Evolutionary conservation across 2,888 invertebrate genomes (phyloP), one percentile per base, ranked within the genome.

Genomic region (Drosophila mimetica): DNA sequence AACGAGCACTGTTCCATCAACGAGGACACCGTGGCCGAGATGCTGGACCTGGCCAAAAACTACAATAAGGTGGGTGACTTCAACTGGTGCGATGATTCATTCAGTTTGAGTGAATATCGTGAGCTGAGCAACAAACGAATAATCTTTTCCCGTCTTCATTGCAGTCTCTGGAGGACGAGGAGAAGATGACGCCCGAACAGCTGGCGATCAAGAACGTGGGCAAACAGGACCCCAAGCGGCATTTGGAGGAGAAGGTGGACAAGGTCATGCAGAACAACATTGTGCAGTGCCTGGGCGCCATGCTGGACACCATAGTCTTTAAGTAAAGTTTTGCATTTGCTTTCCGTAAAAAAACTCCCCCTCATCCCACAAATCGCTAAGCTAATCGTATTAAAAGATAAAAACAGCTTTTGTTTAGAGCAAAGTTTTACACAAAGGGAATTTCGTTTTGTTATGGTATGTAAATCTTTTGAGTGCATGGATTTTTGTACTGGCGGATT

Each of bases 201-300:
- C 93, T 99, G 92, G 99, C 99, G 18, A 99, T 99, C 89, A 99
- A 99, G 92, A 99, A 99, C 93, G 99, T 99, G 69, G 99, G 99
- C 57, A 99, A 97, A 92, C 97, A 98, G 92, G 99, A 99, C 92
- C 99, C 99, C 20, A 99, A 99, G 93, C 95, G 99, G 81, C 99
- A 99, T 95, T 94, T 99, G 91, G 99, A 99, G 92, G 99, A 99
- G 91, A 98, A 99, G 93, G 99, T 99, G 18, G 98, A 98, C 92
- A 95, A 96, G 69, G 93, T 99, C 55, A 98, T 99, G 98, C 96
- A 98, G 57, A 96, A 97, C 81, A 99, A 99, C 92, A 99, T 99
- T 92, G 98, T 98, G 60, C 99, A 99, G 93, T 97, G 97, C 93
- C 94, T 99, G 90, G 99, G 99, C 80, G 97, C 99, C 34, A 98